phyloP scores from a whole-genome alignment of 92 coral and sea anemone species.

The Phymanthus crucifer region DNA sequence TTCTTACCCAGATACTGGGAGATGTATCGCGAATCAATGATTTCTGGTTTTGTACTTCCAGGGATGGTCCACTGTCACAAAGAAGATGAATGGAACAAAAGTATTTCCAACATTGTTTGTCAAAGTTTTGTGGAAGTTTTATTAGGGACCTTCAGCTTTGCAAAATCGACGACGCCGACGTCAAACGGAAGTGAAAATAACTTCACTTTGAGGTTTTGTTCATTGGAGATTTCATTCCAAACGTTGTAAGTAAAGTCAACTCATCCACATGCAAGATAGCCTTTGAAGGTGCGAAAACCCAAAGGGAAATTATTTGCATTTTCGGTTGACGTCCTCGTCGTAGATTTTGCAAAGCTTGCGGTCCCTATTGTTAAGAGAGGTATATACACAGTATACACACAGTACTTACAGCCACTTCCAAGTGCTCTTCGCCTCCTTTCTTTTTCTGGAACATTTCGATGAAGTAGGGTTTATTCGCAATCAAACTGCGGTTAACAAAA shows the following conservation, averaged over 20 bases:
- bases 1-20: slow-evolving; percentile 60
- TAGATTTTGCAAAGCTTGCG: too few relatives aligned
- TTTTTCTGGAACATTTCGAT: slow-evolving; percentile 63
- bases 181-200: too few relatives aligned
- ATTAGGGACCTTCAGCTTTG: too few relatives aligned
- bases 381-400: not conserved
- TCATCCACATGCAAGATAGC: too few relatives aligned
- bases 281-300: too few relatives aligned
- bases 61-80: slow-evolving; percentile 59
- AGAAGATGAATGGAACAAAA: not conserved
- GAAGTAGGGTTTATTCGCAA: slow-evolving; percentile 41
- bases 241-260: too few relatives aligned
- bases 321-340: too few relatives aligned
- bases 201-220: too few relatives aligned
- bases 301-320: too few relatives aligned
- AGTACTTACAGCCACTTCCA: slow-evolving; percentile 62
- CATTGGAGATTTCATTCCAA: too few relatives aligned
- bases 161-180: too few relatives aligned
- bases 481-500: slow-evolving; percentile 31
- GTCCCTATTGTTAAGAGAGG: not conserved
- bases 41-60: slow-evolving; percentile 36
- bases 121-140: not conserved
- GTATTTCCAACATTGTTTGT: too few relatives aligned
- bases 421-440: slow-evolving; percentile 37
- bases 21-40: slow-evolving; percentile 41